Evolutionary conservation across 2,113 vertebrate genomes (phyloP).

Genomic region (Carassius carassius): DNA sequence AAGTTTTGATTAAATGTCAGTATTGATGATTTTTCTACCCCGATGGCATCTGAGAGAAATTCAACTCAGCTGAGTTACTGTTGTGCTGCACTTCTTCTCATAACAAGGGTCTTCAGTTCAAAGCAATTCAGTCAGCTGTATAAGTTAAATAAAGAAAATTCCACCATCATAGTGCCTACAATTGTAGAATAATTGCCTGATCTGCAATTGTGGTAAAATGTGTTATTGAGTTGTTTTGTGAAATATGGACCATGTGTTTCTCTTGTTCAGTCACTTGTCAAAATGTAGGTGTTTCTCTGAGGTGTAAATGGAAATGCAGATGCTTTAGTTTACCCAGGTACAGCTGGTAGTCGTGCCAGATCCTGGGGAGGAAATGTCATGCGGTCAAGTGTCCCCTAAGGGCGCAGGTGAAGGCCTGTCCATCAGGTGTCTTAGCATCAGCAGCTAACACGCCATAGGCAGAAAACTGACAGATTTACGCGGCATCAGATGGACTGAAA

Average conservation of each 20-base stretch:
- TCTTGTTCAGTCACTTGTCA: background rate
- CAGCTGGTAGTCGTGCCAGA: constrained; percentile 17
- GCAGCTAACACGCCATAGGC: constrained; percentile 35
- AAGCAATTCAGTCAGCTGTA: constrained; percentile 30
- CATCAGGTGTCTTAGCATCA: constrained; percentile 48
- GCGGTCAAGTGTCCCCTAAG: constrained; percentile 43
- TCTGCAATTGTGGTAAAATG: constrained; percentile 7
- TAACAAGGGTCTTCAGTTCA: background rate
- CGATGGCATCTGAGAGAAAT: background rate
- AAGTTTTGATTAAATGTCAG: constrained; percentile 7
- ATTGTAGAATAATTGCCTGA: constrained; percentile 11
- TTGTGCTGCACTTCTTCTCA: background rate
- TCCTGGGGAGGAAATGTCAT: constrained; percentile 10
- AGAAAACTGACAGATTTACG: constrained; percentile 35
- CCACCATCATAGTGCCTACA: background rate
- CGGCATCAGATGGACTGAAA: constrained; percentile 45
- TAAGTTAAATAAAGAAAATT: constrained; percentile 9
- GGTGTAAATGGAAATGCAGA: constrained; percentile 24
- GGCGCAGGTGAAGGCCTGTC: constrained; percentile 44
- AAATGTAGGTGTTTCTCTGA: background rate
- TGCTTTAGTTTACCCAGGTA: constrained; percentile 13
- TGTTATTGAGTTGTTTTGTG: constrained; percentile 16
- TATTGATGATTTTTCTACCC: background rate
- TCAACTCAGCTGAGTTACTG: constrained; percentile 11
- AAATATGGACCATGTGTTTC: constrained; percentile 1